Evolutionary conservation across 2,113 vertebrate species (phyloP), one percentile per base, ranked within the genome.

Genomic region (Gadus chalcogrammus): DNA sequence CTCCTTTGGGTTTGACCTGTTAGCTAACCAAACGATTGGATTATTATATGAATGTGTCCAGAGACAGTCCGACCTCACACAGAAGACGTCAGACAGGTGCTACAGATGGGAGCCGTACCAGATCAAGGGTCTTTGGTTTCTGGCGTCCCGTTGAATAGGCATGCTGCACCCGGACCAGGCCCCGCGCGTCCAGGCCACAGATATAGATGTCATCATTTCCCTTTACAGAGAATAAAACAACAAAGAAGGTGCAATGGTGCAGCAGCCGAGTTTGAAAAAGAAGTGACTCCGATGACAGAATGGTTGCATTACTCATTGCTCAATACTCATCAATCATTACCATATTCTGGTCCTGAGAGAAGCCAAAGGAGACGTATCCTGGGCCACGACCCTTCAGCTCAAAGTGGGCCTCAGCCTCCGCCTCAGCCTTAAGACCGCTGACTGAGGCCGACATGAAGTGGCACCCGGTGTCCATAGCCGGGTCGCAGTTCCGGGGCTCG

Each of bases 151-250:
- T 88, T 38, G 88, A 90, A 64, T 70, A 88, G 48, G 84, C 91
- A 16, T 65, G 88, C 52, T 91, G 90, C 16, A 94, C 70, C 35
- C 61, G 13, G 64, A 89, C 67, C 0, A 13, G 3, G 6, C 79
- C 85, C 0, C 27, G 28, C 0, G 9, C 74, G 69, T 75, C 75
- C 3, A 22, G 48, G 6, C 64, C 68, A 79, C 93, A 94, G 3
- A 92, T 88, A 35, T 93, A 93, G 61, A 93, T 88, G 73, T 92
- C 91, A 79, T 94, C 93, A 28, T 91, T 84, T 17, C 91, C 93
- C 93, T 94, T 62, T 11, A 35, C 53, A 60, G 59, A 61, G 17
- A 69, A 62, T 73, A 31, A 68, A 27, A 53, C 65, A 48, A 16
- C 13, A 69, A 62, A 67, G 3, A 18, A 15, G 27, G 63, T 22